Evolutionary conservation across 2,113 vertebrate species (phyloP), one percentile per base, ranked within the genome.

Genomic region (Macaca nemestrina): DNA sequence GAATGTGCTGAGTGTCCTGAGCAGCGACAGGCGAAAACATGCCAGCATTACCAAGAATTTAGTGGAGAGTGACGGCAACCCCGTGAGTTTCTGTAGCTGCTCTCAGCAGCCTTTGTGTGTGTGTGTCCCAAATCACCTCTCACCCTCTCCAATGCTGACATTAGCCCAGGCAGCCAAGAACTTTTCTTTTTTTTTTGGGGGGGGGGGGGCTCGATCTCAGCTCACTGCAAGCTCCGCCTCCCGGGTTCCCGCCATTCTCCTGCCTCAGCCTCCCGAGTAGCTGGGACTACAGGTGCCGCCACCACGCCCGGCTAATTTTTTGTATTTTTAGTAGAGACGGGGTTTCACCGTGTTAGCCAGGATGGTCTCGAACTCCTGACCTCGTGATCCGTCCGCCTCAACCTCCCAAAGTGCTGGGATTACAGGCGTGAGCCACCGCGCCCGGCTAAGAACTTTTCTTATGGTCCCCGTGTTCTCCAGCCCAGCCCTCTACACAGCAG

Each of bases 301-400:
- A 50, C 48, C 48, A 1, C 13, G 13, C 48, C 12, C 3, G 0
- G 13, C 48, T 50, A 50, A 1, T 50, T 50, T 13, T 50, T 50
- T 50, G 48, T 50, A 50, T 50, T 50, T 50, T 50, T 50, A 50
- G 13, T 50, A 50, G 13, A 50, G 48, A 50, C 3, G 0, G 48
- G 48, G 13, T 50, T 50, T 50, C 13, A 50, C 48, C 48, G 13
- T 14, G 12, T 50, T 50, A 50, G 48, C 48, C 12, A 50, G 48
- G 2, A 50, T 14, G 48, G 48, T 50, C 48, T 50, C 3, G 13
- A 50, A 4, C 48, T 14, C 48, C 48, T 50, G 48, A 50, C 48
- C 13, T 14, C 3, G 48, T 50, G 48, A 14, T 50, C 48, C 0
- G 3, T 1, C 48, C 13, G 1, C 13, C 48, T 50, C 0, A 0